A percentile compares a stretch with the other conserved stretches of the same genome.
Conservation (phyloP, 2,888 invertebrate genomes). For the Oscheius myriophilus region DNA sequence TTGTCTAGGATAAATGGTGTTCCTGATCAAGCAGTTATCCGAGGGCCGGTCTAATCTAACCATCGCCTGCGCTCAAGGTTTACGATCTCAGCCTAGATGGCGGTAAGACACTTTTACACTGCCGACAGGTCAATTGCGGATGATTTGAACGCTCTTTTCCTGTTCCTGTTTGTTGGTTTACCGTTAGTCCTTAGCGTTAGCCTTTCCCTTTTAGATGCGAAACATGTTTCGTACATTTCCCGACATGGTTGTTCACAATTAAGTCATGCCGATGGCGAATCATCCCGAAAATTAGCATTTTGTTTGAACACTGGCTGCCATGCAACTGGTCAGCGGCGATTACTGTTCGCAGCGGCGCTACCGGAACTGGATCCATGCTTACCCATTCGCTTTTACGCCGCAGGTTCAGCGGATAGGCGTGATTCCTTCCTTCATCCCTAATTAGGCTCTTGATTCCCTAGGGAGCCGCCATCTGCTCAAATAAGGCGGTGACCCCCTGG, state of each 20-base stretch:
- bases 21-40: conserved; percentile 17
- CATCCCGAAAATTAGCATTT: too few species aligned
- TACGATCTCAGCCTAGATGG: conserved; percentile 32
- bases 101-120: conserved; percentile 30
- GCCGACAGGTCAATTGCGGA: conserved; percentile 9
- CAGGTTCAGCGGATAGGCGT: too few species aligned
- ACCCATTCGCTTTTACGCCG: not conserved
- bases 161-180: not conserved
- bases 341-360: conserved; percentile 9
- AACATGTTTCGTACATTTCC: not conserved
- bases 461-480: conserved; percentile 29
- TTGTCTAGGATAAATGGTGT: too few species aligned
- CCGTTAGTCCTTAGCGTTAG: not conserved
- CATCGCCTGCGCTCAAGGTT: conserved; percentile 30
- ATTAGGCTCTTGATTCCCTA: not conserved
- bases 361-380: conserved; percentile 19
- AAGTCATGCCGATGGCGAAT: too few species aligned
- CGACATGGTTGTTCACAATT: too few species aligned
- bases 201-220: not conserved
- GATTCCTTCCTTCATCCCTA: too few species aligned
- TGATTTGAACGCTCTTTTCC: conserved; percentile 1
- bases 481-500: conserved; percentile 23
- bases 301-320: not conserved
- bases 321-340: conserved; percentile 23
- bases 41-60: conserved; percentile 27